Evolutionary conservation across 1,140 invertebrate genomes (phyloP).

Genomic region (Apis cerana): DNA sequence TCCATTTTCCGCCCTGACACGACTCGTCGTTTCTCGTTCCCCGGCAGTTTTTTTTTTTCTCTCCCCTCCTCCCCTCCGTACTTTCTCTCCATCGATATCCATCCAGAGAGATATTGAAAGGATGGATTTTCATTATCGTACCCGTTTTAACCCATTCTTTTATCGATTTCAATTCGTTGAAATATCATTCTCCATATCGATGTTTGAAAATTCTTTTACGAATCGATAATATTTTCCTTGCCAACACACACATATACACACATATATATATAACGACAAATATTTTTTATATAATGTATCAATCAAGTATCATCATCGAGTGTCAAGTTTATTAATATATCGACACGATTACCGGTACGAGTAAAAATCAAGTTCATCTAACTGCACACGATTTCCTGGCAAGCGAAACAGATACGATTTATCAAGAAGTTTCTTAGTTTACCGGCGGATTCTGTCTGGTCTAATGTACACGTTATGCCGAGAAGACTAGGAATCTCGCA

Average conservation of each 20-base stretch:
- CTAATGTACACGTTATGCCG: conserved; percentile 14
- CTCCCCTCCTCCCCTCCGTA: background rate
- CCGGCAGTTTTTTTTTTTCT: background rate
- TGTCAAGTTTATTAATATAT: background rate
- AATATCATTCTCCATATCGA: background rate
- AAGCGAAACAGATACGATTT: conserved; percentile 2
- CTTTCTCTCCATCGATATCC: conserved; percentile 22
- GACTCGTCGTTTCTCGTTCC: conserved; percentile 15
- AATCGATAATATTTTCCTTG: background rate
- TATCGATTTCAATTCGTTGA: conserved; percentile 1
- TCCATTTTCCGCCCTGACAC: conserved; percentile 41
- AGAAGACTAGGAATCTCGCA: conserved; percentile 1
- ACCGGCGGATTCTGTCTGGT: background rate
- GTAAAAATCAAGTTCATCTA: background rate
- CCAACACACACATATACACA: too few relatives aligned
- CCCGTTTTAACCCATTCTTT: background rate
- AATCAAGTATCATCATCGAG: too few relatives aligned
- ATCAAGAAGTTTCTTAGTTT: conserved; percentile 4
- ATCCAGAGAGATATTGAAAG: conserved; percentile 5
- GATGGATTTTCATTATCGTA: conserved; percentile 37
- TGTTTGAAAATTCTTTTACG: background rate
- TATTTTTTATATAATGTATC: too few relatives aligned
- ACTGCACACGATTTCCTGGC: background rate
- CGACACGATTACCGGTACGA: background rate
- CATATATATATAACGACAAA: too few relatives aligned